phyloP scores from a whole-genome alignment of 2,113 vertebrate species.

The Callipepla squamata region DNA sequence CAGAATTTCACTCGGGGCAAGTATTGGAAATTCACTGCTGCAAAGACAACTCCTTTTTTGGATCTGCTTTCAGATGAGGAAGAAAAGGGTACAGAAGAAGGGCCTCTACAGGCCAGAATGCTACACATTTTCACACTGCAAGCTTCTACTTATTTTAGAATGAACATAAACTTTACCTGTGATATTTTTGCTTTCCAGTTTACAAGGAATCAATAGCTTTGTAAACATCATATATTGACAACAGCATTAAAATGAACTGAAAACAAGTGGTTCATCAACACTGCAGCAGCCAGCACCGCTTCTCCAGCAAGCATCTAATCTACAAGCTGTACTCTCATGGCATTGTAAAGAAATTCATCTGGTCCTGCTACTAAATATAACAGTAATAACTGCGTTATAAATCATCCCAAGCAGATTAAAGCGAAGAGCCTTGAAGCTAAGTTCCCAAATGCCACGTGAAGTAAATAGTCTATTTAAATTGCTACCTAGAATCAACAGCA shows the following conservation, averaged over 20 bases:
- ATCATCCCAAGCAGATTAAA: neutral
- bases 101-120: constrained; percentile 31
- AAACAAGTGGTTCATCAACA: neutral
- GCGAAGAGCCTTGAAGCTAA: neutral
- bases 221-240: neutral
- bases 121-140: neutral
- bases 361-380: neutral
- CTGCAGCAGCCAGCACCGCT: neutral
- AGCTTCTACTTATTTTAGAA: neutral
- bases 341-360: neutral
- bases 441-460: neutral
- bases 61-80: constrained; percentile 52
- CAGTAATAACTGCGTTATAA: neutral
- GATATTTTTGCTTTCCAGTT: neutral
- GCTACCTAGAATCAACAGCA: neutral
- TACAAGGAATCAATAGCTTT: neutral
- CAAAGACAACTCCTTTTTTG: constrained; percentile 69
- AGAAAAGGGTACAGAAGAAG: neutral
- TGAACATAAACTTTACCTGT: neutral
- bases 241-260: neutral
- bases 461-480: neutral
- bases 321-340: neutral
- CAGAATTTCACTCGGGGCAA: constrained; percentile 5
- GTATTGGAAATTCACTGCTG: constrained; percentile 30
- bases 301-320: neutral